Percentiles rank a stretch among this genome's conserved stretches.
These are phyloP conservation scores for Triplophysa bombifrons DNA, from an alignment of 2,797 vertebrate genomes.

Conservation along the genomic window DNA sequence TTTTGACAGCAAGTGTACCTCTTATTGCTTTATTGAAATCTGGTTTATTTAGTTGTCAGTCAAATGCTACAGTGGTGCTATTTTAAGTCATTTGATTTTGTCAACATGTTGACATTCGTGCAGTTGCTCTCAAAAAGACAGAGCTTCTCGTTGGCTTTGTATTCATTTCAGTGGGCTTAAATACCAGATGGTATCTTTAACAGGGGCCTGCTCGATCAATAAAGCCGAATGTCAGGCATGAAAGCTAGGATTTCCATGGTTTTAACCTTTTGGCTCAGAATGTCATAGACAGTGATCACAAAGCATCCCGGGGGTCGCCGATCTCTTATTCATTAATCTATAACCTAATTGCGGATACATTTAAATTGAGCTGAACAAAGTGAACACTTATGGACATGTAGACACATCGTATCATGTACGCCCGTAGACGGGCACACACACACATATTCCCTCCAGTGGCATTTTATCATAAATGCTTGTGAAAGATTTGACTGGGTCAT, in stretches of 20 bases:
- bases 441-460: conserved; percentile 2
- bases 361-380: conserved; percentile 29
- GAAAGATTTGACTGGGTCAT: conserved; percentile 19
- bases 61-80: background rate
- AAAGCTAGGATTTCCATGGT: conserved; percentile 53
- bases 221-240: conserved; percentile 59
- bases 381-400: conserved; percentile 17
- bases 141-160: conserved; percentile 36
- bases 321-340: conserved; percentile 43
- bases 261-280: conserved; percentile 56
- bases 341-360: conserved; percentile 35
- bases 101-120: conserved; percentile 11
- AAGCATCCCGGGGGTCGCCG: conserved; percentile 35
- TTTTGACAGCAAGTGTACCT: background rate
- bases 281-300: conserved; percentile 51
- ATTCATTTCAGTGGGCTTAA: conserved; percentile 56
- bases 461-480: conserved; percentile 28
- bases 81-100: conserved; percentile 15
- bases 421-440: background rate
- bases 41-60: background rate
- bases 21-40: background rate
- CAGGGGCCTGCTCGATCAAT: conserved; percentile 50
- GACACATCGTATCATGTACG: background rate
- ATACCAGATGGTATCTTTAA: conserved; percentile 58
- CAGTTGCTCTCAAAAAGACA: conserved; percentile 9